phyloP scores from a whole-genome alignment of 2,113 vertebrate genomes.

The Protobothrops flavoviridis region DNA sequence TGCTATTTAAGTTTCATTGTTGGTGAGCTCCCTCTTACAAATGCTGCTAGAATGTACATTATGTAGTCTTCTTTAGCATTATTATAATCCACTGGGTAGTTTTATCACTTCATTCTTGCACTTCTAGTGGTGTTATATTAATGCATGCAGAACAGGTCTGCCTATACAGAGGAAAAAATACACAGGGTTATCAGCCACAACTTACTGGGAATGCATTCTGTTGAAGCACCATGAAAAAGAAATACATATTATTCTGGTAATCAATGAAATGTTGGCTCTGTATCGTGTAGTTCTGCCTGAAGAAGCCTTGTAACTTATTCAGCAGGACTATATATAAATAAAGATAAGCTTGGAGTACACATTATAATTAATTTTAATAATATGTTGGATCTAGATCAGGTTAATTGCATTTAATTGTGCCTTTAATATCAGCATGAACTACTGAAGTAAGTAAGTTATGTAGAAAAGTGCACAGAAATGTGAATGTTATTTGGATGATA shows the following conservation, averaged over 20 bases:
- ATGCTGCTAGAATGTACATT: slow-evolving; percentile 26
- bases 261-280: neutral
- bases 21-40: slow-evolving; percentile 55
- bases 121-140: neutral
- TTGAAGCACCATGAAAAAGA: neutral
- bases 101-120: slow-evolving; percentile 19
- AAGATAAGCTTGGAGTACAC: neutral
- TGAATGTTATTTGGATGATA: neutral
- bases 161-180: neutral
- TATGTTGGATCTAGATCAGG: neutral
- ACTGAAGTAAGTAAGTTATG: neutral
- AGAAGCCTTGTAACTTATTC: neutral
- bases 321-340: neutral
- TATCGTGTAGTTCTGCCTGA: neutral
- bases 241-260: neutral
- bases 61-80: slow-evolving; percentile 17
- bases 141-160: neutral
- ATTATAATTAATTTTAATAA: neutral
- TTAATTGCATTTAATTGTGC: neutral
- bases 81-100: slow-evolving; percentile 29
- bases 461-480: neutral
- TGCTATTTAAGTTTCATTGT: slow-evolving; percentile 65
- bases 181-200: neutral
- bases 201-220: neutral
- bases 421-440: neutral